A percentile compares a stretch with the other conserved stretches of the same genome.
Conservation (phyloP, 2,888 invertebrate genomes). For the Pyrrhosoma nymphula region DNA sequence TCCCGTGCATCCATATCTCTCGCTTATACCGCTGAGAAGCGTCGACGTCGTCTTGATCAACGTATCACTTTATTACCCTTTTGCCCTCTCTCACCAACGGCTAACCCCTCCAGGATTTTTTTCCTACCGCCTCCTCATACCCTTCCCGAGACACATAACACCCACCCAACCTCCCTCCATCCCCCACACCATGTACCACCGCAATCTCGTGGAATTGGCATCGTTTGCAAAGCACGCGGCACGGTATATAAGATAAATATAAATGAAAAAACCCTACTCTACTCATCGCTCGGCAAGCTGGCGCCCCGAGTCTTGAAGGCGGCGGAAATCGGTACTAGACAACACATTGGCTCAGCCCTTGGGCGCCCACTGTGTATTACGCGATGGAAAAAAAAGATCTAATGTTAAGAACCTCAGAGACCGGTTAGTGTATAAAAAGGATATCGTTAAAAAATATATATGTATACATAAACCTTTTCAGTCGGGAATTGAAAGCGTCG, state of each 20-base stretch:
- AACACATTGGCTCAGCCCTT: neutral
- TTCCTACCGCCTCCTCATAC: neutral
- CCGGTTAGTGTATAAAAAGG: neutral
- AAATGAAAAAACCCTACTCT: neutral
- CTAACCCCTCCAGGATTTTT: neutral
- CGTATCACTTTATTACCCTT: constrained; percentile 47
- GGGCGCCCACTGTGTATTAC: neutral
- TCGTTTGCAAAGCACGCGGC: neutral
- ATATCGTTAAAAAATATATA: constrained; percentile 2
- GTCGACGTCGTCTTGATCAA: constrained; percentile 56
- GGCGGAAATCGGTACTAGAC: neutral
- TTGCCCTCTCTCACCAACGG: constrained; percentile 40
- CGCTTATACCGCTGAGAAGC: constrained; percentile 28
- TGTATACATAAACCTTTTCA: neutral
- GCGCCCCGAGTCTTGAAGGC: neutral
- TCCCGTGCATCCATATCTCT: constrained; percentile 8
- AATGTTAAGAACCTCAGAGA: neutral
- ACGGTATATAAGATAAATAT: neutral
- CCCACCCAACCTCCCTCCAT: neutral
- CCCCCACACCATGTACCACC: neutral
- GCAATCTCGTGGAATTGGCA: constrained; percentile 14
- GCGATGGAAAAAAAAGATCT: neutral
- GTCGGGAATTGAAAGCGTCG: constrained; percentile 12
- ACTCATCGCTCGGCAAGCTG: neutral
- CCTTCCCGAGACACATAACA: neutral